Conservation (phyloP, 2,113 vertebrate genomes). For the Spea multiplicata region DNA sequence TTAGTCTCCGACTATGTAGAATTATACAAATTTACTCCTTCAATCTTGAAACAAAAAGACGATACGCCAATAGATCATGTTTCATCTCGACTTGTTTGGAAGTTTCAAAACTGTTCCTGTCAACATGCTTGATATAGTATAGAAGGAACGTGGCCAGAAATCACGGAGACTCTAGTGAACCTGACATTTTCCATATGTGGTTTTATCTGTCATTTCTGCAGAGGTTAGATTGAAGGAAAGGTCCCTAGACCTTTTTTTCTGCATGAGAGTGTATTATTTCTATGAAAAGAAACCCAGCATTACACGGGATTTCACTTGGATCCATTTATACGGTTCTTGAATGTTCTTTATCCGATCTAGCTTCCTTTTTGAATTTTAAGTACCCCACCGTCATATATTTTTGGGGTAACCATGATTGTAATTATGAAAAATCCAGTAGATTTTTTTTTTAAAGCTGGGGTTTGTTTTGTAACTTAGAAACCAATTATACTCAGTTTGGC, state of each 20-base stretch:
- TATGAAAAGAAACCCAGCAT: too few relatives aligned
- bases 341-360: too few relatives aligned
- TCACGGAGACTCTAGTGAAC: constrained; percentile 60
- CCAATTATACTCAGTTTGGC: too few relatives aligned
- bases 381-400: too few relatives aligned
- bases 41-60: background rate
- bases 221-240: constrained; percentile 60
- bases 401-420: too few relatives aligned
- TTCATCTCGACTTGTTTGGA: constrained; percentile 18
- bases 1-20: background rate
- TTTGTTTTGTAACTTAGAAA: too few relatives aligned
- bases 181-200: constrained; percentile 60
- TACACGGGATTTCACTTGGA: too few relatives aligned
- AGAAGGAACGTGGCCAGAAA: constrained; percentile 60
- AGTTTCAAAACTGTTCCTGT: constrained; percentile 47
- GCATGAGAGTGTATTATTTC: too few relatives aligned
- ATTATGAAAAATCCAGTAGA: too few relatives aligned
- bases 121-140: constrained; percentile 51
- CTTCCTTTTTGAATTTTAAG: too few relatives aligned
- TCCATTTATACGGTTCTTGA: too few relatives aligned
- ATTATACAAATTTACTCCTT: constrained; percentile 2
- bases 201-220: constrained; percentile 64
- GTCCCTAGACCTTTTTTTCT: constrained; percentile 41
- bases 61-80: background rate
- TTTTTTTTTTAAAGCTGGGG: too few relatives aligned